Evolutionary conservation across 2,888 invertebrate species (phyloP), one percentile per base, ranked within the genome.

Genomic region (Steinernema scapterisci): DNA sequence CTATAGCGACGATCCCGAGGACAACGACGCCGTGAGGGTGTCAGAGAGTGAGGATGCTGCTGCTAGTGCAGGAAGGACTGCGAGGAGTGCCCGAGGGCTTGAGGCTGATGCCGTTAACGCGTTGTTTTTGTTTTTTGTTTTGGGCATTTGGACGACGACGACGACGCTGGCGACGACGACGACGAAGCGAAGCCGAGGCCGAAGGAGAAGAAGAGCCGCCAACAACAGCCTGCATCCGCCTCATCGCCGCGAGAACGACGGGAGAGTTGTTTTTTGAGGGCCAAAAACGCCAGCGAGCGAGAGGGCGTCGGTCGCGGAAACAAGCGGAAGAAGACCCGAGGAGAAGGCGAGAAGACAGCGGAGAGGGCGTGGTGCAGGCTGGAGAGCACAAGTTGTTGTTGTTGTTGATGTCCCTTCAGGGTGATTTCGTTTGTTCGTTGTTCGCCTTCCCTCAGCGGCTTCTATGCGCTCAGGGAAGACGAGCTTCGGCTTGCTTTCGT

Each of bases 61-160:
- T n/a, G n/a, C 48, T 16, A 16, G 13, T 16, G 48, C 48, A 2
- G 16, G 45, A 44, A 48, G 19, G n/a, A 48, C 38, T 38, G 38
- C 38, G 38, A 38, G 52, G 21, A 9, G 19, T 11, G 52, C 52
- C 38, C 38, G 3, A 3, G 52, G 48, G 54, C 54, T 54, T 19
- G 19, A 63, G 63, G 25, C 27, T 27, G 63, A 25, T 63, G 63
- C 63, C 63, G 63, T 31, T 27, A 25, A 48, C 27, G 63, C 63
- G 63, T 63, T 63, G 63, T 63, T 63, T 63, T 63, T 63, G 63
- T 63, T 63, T 63, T 63, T 63, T 63, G 63, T 63, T 63, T 63
- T 63, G 63, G 63, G 63, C 63, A 63, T 63, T 27, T 63, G 63
- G 63, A 63, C 63, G 6, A 63, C 38, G 38, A 38, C 38, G 38